Percentiles rank a stretch among this genome's conserved stretches.
Conservation (phyloP, 1,140 invertebrate genomes). For the Dolichoris vasculosae region DNA sequence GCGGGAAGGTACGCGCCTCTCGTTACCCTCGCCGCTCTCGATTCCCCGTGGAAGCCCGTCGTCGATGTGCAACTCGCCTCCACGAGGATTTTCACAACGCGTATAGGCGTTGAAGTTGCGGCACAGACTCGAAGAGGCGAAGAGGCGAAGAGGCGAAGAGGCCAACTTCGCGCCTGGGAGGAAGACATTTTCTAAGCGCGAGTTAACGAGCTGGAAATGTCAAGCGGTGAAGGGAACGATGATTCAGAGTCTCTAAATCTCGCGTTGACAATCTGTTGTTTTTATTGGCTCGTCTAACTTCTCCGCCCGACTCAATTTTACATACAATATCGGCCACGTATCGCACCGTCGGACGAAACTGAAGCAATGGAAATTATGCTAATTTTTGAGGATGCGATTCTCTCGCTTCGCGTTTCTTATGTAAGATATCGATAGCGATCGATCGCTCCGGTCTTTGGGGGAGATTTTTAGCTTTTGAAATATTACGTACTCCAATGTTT, state of each 20-base stretch:
- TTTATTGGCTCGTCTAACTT: not conserved
- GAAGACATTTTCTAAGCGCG: too few species aligned
- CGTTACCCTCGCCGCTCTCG: not conserved
- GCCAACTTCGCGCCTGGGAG: too few species aligned
- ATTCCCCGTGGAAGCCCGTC: not conserved
- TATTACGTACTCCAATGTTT: too few species aligned
- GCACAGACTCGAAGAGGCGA: not conserved
- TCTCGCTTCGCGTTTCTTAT: too few species aligned
- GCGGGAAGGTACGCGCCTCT: not conserved
- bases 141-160: not conserved
- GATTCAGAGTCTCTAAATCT: conserved; percentile 30
- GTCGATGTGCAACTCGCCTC: not conserved
- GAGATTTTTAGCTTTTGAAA: too few species aligned
- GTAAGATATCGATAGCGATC: too few species aligned
- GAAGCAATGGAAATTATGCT: too few species aligned
- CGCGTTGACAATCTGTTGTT: not conserved
- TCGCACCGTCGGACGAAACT: too few species aligned
- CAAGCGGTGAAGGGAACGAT: not conserved
- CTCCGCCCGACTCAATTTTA: too few species aligned
- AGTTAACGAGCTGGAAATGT: not conserved
- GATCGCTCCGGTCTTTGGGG: too few species aligned
- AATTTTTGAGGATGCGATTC: too few species aligned
- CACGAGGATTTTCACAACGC: not conserved
- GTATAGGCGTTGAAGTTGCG: not conserved
- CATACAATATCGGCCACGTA: too few species aligned